Conservation (phyloP, 2,888 invertebrate species). For the Drosophila mimetica region DNA sequence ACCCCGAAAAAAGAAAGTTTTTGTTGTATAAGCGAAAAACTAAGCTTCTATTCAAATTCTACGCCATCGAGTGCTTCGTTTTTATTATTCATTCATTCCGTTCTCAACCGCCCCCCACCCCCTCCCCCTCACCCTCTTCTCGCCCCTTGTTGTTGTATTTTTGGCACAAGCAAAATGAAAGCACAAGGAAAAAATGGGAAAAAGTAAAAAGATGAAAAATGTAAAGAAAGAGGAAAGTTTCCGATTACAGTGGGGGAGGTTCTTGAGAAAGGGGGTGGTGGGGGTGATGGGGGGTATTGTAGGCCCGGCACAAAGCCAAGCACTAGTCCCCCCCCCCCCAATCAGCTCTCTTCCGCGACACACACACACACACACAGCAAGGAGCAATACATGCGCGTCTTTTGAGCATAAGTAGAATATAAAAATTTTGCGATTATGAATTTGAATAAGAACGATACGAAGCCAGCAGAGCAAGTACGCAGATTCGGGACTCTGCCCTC, state of each 20-base stretch:
- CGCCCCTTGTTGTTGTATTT: constrained; percentile 59
- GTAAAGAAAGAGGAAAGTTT: constrained; percentile 81
- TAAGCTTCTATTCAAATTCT: constrained; percentile 84
- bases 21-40: constrained; percentile 83
- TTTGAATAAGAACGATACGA: constrained; percentile 82
- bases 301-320: constrained; percentile 72
- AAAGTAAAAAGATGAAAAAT: constrained; percentile 73
- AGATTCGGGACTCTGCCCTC: constrained; percentile 30
- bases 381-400: constrained; percentile 54
- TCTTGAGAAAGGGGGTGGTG: background rate
- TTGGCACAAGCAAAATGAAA: constrained; percentile 79
- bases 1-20: constrained; percentile 76
- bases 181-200: constrained; percentile 44
- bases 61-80: constrained; percentile 82
- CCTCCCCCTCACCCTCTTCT: background rate
- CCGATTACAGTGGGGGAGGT: constrained; percentile 70
- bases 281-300: constrained; percentile 44
- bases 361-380: constrained; percentile 16
- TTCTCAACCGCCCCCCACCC: constrained; percentile 48
- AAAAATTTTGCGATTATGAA: constrained; percentile 83
- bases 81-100: constrained; percentile 79
- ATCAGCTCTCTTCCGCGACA: constrained; percentile 7
- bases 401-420: constrained; percentile 78
- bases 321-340: constrained; percentile 56
- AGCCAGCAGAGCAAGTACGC: constrained; percentile 68